A percentile compares a stretch with the other conserved stretches of the same genome.
phyloP scores from a whole-genome alignment of 2,113 vertebrate species.

The Osmerus mordax region DNA sequence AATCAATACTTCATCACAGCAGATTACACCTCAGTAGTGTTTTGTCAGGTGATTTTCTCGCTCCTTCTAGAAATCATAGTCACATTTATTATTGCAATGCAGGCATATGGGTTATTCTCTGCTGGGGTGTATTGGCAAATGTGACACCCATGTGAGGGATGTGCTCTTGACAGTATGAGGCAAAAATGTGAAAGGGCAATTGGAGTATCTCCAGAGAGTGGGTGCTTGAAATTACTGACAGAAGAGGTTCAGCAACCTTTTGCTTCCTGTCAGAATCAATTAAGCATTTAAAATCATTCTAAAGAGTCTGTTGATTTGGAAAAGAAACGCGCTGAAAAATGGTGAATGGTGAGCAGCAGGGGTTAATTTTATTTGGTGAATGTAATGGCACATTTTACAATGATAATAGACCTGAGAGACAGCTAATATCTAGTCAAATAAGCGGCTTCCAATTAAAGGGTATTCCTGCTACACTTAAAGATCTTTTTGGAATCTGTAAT shows the following conservation, averaged over 20 bases:
- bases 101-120: slow-evolving; percentile 40
- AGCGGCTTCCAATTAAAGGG: too few relatives aligned
- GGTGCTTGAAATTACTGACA: slow-evolving; percentile 68
- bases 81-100: slow-evolving; percentile 27
- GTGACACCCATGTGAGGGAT: slow-evolving; percentile 51
- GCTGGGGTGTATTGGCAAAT: slow-evolving; percentile 58
- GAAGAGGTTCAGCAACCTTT: slow-evolving; percentile 69
- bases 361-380: slow-evolving; percentile 34
- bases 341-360: slow-evolving; percentile 45
- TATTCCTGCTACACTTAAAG: too few relatives aligned
- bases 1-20: slow-evolving; percentile 25
- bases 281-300: slow-evolving; percentile 59
- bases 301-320: slow-evolving; percentile 62
- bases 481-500: too few relatives aligned
- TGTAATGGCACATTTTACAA: slow-evolving; percentile 2
- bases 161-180: slow-evolving; percentile 56
- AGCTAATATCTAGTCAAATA: too few relatives aligned
- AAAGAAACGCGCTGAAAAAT: slow-evolving; percentile 32
- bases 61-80: slow-evolving; percentile 40
- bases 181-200: slow-evolving; percentile 62
- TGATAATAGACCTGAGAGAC: too few relatives aligned
- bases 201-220: slow-evolving; percentile 60
- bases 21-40: slow-evolving; percentile 12
- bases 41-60: slow-evolving; percentile 10
- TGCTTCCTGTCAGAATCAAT: slow-evolving; percentile 65